Conservation (phyloP, 2,797 vertebrate genomes). For the Acipenser oxyrinchus region DNA sequence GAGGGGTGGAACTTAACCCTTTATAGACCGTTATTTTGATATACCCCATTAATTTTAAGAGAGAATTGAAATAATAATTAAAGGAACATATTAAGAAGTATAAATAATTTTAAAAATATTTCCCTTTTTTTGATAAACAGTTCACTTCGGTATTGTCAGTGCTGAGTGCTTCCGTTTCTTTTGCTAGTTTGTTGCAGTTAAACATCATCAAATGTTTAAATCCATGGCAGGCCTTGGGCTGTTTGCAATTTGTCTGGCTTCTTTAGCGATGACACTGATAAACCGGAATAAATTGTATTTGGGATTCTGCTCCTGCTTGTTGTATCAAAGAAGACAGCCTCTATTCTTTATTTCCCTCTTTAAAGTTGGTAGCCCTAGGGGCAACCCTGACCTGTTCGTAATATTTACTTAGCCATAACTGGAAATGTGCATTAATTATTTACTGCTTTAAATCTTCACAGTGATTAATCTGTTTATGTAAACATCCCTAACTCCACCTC, state of each 20-base stretch:
- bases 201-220: neutral
- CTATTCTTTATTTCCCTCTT: neutral
- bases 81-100: too few relatives aligned
- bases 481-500: neutral
- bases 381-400: conserved; percentile 4
- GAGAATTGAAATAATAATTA: too few relatives aligned
- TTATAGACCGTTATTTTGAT: too few relatives aligned
- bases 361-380: neutral
- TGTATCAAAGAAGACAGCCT: conserved; percentile 6
- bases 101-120: too few relatives aligned
- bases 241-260: neutral
- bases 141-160: too few relatives aligned
- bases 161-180: too few relatives aligned
- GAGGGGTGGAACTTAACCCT: too few relatives aligned
- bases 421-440: neutral
- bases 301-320: conserved; percentile 4
- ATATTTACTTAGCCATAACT: conserved; percentile 3
- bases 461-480: neutral
- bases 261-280: neutral
- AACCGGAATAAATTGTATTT: neutral
- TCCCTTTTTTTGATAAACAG: too few relatives aligned
- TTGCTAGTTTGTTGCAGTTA: neutral
- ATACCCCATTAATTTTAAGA: too few relatives aligned
- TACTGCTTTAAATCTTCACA: neutral
- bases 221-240: neutral